A percentile compares a stretch with the other conserved stretches of the same genome.
phyloP scores from a whole-genome alignment of 2,888 invertebrate species.

The Eumacrocentrus americanus region DNA sequence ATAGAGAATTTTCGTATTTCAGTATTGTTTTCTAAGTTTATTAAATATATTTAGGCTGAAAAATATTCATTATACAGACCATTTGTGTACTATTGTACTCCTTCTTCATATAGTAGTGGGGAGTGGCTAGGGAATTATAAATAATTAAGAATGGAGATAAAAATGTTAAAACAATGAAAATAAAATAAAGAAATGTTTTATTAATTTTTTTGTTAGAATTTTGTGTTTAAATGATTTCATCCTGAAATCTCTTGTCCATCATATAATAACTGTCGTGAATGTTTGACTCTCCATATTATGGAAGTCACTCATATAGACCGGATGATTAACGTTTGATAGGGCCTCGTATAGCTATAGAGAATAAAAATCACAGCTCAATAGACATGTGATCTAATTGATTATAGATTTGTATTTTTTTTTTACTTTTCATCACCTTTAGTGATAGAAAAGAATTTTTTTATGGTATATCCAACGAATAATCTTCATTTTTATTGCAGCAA shows the following conservation, averaged over 20 bases:
- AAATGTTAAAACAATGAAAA: too few relatives aligned
- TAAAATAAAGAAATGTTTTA: too few relatives aligned
- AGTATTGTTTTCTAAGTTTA: not conserved
- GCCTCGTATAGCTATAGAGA: too few relatives aligned
- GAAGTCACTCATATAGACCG: too few relatives aligned
- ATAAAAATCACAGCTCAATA: not conserved
- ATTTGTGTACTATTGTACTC: not conserved
- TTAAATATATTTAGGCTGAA: not conserved
- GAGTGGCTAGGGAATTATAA: not conserved
- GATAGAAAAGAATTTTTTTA: not conserved
- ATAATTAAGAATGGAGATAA: too few relatives aligned
- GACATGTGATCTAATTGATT: not conserved
- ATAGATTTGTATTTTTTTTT: not conserved
- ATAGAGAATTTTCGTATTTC: not conserved
- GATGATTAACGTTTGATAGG: too few relatives aligned
- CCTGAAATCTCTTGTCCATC: not conserved
- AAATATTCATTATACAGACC: not conserved
- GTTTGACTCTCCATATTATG: not conserved
- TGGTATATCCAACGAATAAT: not conserved
- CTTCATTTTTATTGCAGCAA: constrained; percentile 60
- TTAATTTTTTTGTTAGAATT: too few relatives aligned
- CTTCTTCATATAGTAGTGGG: not conserved
- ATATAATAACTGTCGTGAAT: too few relatives aligned
- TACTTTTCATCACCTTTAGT: not conserved
- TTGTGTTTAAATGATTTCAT: not conserved